phyloP scores from a whole-genome alignment of 1,140 invertebrate genomes.

The Bradysia coprophila region DNA sequence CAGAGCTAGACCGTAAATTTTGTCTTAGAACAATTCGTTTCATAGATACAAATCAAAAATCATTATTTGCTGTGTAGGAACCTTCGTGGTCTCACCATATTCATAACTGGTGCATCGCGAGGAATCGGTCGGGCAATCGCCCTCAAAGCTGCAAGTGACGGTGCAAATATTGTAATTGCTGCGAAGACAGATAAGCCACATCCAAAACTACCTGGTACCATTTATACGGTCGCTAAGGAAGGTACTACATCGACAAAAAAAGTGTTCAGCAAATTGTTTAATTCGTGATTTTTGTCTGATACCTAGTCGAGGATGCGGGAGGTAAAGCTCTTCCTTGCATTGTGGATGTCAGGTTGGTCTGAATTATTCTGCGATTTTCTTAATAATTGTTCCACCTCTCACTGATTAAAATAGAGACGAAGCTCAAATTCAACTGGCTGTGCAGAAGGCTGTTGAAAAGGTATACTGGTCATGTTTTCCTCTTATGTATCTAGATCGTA shows the following conservation, averaged over 20 bases:
- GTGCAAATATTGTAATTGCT: conserved; percentile 80
- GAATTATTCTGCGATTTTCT: no score
- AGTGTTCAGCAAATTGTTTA: neutral
- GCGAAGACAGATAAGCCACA: conserved; percentile 84
- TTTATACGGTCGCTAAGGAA: conserved; percentile 87
- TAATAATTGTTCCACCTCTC: no score
- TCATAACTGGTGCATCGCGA: conserved; percentile 89
- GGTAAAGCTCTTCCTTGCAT: conserved; percentile 78
- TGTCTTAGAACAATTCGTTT: no score
- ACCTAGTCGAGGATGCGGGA: conserved; percentile 60
- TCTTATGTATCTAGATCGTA: no score
- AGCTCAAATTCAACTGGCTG: conserved; percentile 52
- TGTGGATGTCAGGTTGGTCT: conserved; percentile 79
- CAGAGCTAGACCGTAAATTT: no score
- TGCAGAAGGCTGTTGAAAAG: conserved; percentile 61
- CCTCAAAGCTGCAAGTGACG: conserved; percentile 75
- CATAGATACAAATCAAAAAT: no score
- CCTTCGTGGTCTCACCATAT: conserved; percentile 72
- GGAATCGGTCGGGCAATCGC: conserved; percentile 93
- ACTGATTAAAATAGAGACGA: no score
- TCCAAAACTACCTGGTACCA: conserved; percentile 88
- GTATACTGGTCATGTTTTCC: neutral
- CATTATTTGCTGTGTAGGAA: no score
- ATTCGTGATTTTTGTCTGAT: neutral
- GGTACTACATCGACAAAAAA: conserved; percentile 12